A percentile compares a stretch with the other conserved stretches of the same genome.
Conservation (phyloP, 2,797 vertebrate species). For the Macropus fuliginosus region DNA sequence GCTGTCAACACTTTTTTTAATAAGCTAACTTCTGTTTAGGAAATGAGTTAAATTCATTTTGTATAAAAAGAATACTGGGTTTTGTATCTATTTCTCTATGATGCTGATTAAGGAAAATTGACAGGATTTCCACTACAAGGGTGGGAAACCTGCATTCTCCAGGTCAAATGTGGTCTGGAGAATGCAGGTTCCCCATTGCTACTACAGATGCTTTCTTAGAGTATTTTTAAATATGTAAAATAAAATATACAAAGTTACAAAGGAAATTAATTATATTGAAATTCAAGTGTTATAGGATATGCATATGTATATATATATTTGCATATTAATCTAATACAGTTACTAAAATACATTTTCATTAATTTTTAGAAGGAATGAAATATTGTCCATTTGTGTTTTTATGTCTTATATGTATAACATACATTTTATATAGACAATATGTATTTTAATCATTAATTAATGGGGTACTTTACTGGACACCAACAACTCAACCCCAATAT, state of each 20-base stretch:
- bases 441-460: too few relatives aligned
- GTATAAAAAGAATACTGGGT: neutral
- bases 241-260: neutral
- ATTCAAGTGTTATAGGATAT: neutral
- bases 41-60: neutral
- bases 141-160: too few relatives aligned
- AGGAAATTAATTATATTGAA: neutral
- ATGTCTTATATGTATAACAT: neutral
- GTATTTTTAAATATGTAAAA: neutral
- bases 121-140: neutral
- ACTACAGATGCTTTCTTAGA: neutral
- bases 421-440: too few relatives aligned
- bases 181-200: too few relatives aligned
- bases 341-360: too few relatives aligned
- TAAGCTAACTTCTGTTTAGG: neutral
- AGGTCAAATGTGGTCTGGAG: too few relatives aligned
- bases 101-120: neutral
- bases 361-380: neutral
- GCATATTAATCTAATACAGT: too few relatives aligned
- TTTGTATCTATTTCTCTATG: neutral
- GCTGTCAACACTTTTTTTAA: neutral
- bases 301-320: neutral
- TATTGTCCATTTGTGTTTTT: neutral
- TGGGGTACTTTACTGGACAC: neutral
- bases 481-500: neutral